Conservation (phyloP, 2,888 invertebrate genomes). For the Biston stratarius region DNA sequence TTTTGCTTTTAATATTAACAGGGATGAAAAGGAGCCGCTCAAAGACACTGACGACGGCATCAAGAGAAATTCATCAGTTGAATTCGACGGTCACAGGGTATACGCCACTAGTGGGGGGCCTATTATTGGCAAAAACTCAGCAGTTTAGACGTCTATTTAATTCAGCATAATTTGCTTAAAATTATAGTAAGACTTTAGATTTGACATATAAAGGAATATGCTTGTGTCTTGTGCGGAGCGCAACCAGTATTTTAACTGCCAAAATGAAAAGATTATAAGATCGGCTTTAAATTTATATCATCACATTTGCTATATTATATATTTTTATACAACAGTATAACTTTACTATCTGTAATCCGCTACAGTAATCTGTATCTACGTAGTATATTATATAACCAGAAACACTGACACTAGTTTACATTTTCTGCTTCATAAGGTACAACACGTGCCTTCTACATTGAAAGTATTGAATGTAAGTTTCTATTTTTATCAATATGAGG, state of each 20-base stretch:
- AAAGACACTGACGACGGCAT: conserved; percentile 89
- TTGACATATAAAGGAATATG: conserved; percentile 42
- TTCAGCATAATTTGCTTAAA: conserved; percentile 5
- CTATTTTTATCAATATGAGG: conserved; percentile 66
- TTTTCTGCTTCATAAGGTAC: conserved; percentile 75
- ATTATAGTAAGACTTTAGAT: conserved; percentile 17
- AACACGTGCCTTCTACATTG: conserved; percentile 75
- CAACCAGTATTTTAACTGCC: conserved; percentile 82
- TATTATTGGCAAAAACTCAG: conserved; percentile 96
- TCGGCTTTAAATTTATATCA: conserved; percentile 65
- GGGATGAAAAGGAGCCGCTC: conserved; percentile 94
- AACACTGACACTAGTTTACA: conserved; percentile 10
- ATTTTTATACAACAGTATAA: conserved; percentile 52
- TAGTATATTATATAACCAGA: conserved; percentile 10
- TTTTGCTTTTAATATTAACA: conserved; percentile 47
- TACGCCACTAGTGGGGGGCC: conserved; percentile 94
- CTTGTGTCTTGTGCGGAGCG: conserved; percentile 80
- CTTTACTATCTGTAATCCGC: conserved; percentile 25
- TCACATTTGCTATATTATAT: conserved; percentile 51
- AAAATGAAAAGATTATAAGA: conserved; percentile 70
- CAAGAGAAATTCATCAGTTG: conserved; percentile 92
- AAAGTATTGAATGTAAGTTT: conserved; percentile 53
- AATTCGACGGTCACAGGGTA: conserved; percentile 93
- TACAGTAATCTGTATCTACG: conserved; percentile 31
- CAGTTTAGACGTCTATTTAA: conserved; percentile 85